These are phyloP conservation scores for Pimpla rufipes DNA, from an alignment of 2,888 invertebrate species.

Conservation along the genomic window DNA sequence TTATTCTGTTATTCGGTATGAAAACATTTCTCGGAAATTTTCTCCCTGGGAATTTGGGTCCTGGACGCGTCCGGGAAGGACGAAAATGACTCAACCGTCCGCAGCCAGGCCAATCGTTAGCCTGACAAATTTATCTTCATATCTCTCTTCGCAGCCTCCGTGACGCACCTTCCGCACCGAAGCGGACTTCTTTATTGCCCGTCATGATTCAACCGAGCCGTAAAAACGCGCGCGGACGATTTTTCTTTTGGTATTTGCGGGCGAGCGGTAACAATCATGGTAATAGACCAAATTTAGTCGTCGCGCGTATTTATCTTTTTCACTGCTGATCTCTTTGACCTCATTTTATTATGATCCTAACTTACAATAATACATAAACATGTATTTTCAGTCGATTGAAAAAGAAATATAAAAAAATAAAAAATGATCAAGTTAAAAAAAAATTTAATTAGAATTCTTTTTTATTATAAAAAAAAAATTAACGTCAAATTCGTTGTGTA, in stretches of 20 bases:
- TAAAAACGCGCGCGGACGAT: neutral
- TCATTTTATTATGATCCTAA: too few relatives aligned
- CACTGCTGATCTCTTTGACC: neutral
- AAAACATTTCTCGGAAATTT: too few relatives aligned
- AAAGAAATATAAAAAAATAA: too few relatives aligned
- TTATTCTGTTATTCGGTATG: too few relatives aligned
- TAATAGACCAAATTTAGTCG: neutral
- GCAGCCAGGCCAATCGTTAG: neutral
- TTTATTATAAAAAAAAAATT: too few relatives aligned
- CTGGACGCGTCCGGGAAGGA: too few relatives aligned
- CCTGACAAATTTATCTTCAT: slow-evolving; percentile 5
- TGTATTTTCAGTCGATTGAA: too few relatives aligned
- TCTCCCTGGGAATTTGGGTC: too few relatives aligned
- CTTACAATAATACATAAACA: too few relatives aligned
- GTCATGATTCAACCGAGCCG: neutral
- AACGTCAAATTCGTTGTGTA: too few relatives aligned
- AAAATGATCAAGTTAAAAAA: too few relatives aligned
- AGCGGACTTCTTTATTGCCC: neutral
- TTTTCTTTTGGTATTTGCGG: neutral
- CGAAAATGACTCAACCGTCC: slow-evolving; percentile 7
- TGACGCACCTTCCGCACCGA: neutral
- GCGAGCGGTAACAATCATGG: neutral
- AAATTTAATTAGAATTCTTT: too few relatives aligned
- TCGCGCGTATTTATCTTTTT: neutral
- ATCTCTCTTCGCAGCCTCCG: neutral